phyloP scores from a whole-genome alignment of 2,888 invertebrate species.

The Acanthosepion esculentum region DNA sequence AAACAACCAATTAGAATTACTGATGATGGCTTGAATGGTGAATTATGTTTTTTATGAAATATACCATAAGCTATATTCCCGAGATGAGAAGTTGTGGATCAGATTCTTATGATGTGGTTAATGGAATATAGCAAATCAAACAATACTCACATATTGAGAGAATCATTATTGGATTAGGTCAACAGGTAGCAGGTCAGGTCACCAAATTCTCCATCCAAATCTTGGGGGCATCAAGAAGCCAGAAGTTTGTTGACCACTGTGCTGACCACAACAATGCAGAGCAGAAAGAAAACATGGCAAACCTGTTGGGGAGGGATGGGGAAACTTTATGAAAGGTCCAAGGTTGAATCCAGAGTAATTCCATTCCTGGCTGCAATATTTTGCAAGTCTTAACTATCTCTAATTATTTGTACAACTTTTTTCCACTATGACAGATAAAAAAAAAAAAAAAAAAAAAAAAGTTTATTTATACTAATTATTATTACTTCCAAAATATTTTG shows the following conservation, averaged over 20 bases:
- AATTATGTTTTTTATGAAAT: not conserved
- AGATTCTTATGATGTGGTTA: not conserved
- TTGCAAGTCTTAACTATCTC: not conserved
- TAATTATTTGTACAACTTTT: not conserved
- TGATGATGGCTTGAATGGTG: too few species aligned
- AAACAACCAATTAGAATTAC: too few species aligned
- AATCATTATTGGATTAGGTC: not conserved
- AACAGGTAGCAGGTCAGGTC: conserved; percentile 33
- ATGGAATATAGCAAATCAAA: conserved; percentile 33
- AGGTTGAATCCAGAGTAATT: not conserved
- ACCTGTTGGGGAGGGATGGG: conserved; percentile 33
- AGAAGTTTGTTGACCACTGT: conserved; percentile 33
- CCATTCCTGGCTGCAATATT: conserved; percentile 3
- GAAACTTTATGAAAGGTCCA: not conserved
- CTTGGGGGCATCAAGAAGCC: conserved; percentile 14
- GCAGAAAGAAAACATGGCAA: conserved; percentile 33
- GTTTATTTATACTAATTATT: too few species aligned
- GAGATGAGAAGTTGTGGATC: not conserved
- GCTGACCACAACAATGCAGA: conserved; percentile 33
- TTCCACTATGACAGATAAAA: not conserved
- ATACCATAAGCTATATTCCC: not conserved
- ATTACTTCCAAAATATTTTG: too few species aligned
- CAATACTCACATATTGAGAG: conserved; percentile 13
- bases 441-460: too few species aligned
- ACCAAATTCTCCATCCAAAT: conserved; percentile 33